Evolutionary conservation across 2,797 vertebrate species (phyloP), one percentile per base, ranked within the genome.

Genomic region (Danio albolineatus): DNA sequence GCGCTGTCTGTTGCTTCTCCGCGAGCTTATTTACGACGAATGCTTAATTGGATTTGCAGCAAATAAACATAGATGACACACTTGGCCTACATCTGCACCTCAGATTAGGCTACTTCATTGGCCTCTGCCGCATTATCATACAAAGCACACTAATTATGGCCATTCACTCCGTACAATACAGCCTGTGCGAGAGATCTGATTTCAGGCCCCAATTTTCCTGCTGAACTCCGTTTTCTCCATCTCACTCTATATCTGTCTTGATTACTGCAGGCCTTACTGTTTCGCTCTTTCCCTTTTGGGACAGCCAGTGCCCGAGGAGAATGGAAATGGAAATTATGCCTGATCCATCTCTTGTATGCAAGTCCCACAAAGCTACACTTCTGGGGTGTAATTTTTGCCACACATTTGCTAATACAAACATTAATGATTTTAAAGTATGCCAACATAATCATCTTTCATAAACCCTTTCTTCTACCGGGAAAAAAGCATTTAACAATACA

Each of bases 21-120:
- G 2, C 17, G 5, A 69, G 12, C 38, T 54, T 54, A 44, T 61
- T 72, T 62, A 62, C 4, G 13, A 61, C 2, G 13, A 78, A 38
- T 16, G 54, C 44, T 69, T 53, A 79, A 62, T 36, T 71, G 48
- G 36, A 72, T 79, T 72, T 72, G 44, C 10, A 7, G 57, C 36
- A 62, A 54, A 79, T 72, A 79, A 79, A 79, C 77, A 79, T 17
- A 17, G 38, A 62, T 72, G 57, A 61, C 57, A 79, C 48, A 64
- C 67, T 79, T 78, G 56, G 56, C 59, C 67, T 72, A 72, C 36
- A 72, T 72, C 59, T 44, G 67, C 46, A 43, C 56, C 66, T 72
- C 57, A 62, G 67, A 79, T 62, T 54, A 62, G 39, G 38, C 56
- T 62, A 61, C 41, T 72, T 19, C 46, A 49, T 17, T 53, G 59